A percentile compares a stretch with the other conserved stretches of the same genome.
phyloP scores from a whole-genome alignment of 2,888 invertebrate species.

The Ferdinandea cuprea region DNA sequence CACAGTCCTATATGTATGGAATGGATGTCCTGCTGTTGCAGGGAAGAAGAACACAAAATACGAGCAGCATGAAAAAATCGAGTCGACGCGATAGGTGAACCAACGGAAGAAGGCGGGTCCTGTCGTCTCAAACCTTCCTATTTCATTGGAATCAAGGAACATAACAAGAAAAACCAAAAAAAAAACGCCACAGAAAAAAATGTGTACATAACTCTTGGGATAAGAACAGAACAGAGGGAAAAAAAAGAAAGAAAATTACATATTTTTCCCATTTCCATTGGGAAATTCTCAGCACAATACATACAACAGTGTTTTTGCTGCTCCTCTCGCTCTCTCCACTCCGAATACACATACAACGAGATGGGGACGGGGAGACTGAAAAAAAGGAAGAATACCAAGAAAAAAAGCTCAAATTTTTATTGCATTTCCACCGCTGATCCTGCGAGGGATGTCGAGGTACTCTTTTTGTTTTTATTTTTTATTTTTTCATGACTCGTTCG shows the following conservation, averaged over 20 bases:
- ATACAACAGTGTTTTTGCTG: constrained; percentile 47
- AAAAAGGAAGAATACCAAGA: too few species aligned
- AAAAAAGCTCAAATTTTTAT: constrained; percentile 71
- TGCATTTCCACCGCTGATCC: constrained; percentile 72
- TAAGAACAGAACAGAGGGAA: constrained; percentile 43
- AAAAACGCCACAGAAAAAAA: constrained; percentile 66
- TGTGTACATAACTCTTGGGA: constrained; percentile 74
- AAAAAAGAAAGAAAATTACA: constrained; percentile 72
- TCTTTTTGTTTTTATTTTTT: constrained; percentile 16
- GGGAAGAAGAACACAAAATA: constrained; percentile 62
- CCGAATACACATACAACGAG: constrained; percentile 12
- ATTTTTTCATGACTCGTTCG: constrained; percentile 12
- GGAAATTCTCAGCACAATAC: constrained; percentile 64
- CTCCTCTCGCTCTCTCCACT: constrained; percentile 53
- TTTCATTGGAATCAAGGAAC: constrained; percentile 74
- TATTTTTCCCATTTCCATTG: constrained; percentile 74
- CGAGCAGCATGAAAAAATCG: constrained; percentile 60
- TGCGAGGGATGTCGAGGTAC: constrained; percentile 59
- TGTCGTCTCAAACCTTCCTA: constrained; percentile 69
- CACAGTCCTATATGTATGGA: constrained; percentile 42
- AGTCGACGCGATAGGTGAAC: constrained; percentile 76
- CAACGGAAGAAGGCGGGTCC: constrained; percentile 75
- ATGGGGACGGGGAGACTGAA: constrained; percentile 43
- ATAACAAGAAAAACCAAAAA: constrained; percentile 64
- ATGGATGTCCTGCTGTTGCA: constrained; percentile 64